Percentiles rank a stretch among this genome's conserved stretches.
Conservation (phyloP, 2,888 invertebrate species). For the Archaeoteleia sp. region DNA sequence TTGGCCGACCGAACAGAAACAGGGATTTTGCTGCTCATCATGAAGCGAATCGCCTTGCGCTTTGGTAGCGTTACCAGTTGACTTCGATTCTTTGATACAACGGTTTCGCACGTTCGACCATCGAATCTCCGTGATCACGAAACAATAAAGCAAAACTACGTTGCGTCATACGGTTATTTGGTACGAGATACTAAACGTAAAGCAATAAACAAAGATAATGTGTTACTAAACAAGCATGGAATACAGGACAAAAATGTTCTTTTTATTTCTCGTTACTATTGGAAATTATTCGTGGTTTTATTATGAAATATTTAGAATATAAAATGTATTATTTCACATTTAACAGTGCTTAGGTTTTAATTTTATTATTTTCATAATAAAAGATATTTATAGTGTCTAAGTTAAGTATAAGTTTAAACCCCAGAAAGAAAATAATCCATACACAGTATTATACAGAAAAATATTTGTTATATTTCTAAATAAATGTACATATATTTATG, state of each 20-base stretch:
- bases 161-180: slow-evolving; percentile 32
- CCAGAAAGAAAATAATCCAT: no score
- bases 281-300: no score
- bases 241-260: slow-evolving; percentile 3
- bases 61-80: slow-evolving; percentile 34
- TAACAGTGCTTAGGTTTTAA: no score
- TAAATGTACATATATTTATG: no score
- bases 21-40: slow-evolving; percentile 45
- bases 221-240: slow-evolving; percentile 30
- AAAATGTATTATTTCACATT: no score
- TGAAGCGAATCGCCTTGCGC: slow-evolving; percentile 36
- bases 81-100: slow-evolving; percentile 40
- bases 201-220: slow-evolving; percentile 36
- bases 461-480: no score
- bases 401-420: no score
- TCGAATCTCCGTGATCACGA: slow-evolving; percentile 32
- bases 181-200: slow-evolving; percentile 25
- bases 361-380: no score
- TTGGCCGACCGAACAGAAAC: slow-evolving; percentile 46
- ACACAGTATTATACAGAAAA: no score
- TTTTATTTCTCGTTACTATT: no score
- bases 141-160: slow-evolving; percentile 24
- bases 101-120: slow-evolving; percentile 34
- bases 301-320: no score
- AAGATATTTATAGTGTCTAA: no score